These are phyloP conservation scores for Microcebus ravelobensis DNA, from an alignment of 2,113 vertebrate genomes.

Conservation along the genomic window DNA sequence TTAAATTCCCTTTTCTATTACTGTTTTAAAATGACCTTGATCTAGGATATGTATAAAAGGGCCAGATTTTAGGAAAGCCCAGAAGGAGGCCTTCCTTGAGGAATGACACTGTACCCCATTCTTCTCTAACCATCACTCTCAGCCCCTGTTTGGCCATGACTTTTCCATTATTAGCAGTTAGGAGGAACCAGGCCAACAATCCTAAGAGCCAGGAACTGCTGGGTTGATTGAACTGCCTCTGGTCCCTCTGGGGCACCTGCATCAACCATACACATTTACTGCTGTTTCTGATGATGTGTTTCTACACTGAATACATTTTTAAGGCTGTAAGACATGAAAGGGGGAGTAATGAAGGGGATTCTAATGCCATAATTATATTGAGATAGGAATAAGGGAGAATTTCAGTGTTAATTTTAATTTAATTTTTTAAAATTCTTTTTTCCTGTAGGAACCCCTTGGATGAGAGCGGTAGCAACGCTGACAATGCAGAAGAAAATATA, in stretches of 20 bases:
- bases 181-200: not conserved
- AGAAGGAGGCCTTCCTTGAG: not conserved
- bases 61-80: not conserved
- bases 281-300: constrained; percentile 16
- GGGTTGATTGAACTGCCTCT: not conserved
- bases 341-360: not conserved
- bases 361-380: not conserved
- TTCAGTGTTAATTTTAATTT: not conserved
- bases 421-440: not conserved
- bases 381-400: not conserved
- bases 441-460: rapidly evolving
- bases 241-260: not conserved
- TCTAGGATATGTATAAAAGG: not conserved
- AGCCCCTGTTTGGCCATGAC: not conserved
- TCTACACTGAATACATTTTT: constrained; percentile 21
- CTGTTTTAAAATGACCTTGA: not conserved
- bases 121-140: not conserved
- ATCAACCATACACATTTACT: not conserved
- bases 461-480: not conserved
- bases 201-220: not conserved
- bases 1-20: not conserved
- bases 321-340: not conserved
- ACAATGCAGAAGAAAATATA: not conserved
- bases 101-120: not conserved
- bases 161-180: not conserved